These are phyloP conservation scores for Sebastes elongatus DNA, from an alignment of 2,797 vertebrate genomes.

Conservation along the genomic window DNA sequence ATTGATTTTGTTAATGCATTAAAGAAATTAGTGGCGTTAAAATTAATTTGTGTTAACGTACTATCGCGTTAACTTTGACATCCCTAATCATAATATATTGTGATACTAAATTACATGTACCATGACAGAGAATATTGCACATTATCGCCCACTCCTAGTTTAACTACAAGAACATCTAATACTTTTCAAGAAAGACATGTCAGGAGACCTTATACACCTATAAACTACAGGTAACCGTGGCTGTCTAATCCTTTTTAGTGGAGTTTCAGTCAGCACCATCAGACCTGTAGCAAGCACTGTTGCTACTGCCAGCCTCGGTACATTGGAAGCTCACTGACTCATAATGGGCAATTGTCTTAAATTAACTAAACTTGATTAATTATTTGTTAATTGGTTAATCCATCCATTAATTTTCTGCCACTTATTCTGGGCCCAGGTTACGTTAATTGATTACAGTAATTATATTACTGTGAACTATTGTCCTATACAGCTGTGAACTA, in stretches of 20 bases:
- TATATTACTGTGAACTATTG: neutral
- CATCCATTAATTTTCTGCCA: neutral
- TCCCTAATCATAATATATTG: too few species aligned
- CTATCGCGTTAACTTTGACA: too few species aligned
- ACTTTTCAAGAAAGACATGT: too few species aligned
- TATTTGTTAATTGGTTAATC: neutral
- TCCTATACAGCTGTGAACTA: neutral
- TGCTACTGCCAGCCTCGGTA: neutral
- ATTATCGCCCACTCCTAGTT: too few species aligned
- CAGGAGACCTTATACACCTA: neutral
- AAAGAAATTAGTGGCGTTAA: too few species aligned
- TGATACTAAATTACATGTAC: too few species aligned
- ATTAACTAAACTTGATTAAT: neutral
- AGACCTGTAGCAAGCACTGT: neutral
- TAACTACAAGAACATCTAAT: too few species aligned
- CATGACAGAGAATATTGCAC: too few species aligned
- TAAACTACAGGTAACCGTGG: neutral
- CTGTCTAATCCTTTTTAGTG: neutral
- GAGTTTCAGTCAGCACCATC: neutral
- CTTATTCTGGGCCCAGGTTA: neutral
- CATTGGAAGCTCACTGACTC: neutral
- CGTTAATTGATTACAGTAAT: neutral
- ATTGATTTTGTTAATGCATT: too few species aligned
- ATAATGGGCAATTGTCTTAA: neutral
- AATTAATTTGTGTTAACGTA: too few species aligned